Evolutionary conservation across 1,140 invertebrate genomes (phyloP), one percentile per base, ranked within the genome.

Genomic region (Drosophila tani): DNA sequence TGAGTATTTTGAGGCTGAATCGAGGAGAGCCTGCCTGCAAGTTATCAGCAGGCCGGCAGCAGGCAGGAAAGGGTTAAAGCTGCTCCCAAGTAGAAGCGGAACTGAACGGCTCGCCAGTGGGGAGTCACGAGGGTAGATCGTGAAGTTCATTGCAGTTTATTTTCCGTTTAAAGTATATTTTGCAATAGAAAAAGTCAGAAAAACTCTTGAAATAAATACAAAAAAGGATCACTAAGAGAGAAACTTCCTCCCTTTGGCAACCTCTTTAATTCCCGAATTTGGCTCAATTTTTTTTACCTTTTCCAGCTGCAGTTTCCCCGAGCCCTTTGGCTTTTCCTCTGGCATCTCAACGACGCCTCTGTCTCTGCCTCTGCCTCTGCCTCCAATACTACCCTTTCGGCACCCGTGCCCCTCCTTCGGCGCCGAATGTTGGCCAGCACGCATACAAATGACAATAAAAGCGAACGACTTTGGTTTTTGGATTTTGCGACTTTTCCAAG

Each of bases 371-470:
- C 19, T 15, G 43, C 7, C 32, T n/a, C 14, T 49, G 5, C 27
- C 27, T 29, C 27, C 27, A 27, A 27, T 29, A 5, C 27, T 29
- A 29, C 27, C 21, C 46, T 19, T 29, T 51, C 14, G 19, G 14
- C 47, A 7, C 8, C 21, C 35, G 21, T 21, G 12, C n/a, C 40
- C 38, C 51, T 11, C 17, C 27, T 14, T 19, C 17, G 8, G 29
- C 21, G 15, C 56, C 29, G 17, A 62, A 63, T 62, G 57, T 15
- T 57, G 56, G 40, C 47, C 66, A 51, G 64, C 62, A 78, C 81
- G 84, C 83, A 90, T 88, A 78, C 81, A 84, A 90, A 90, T 81
- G 85, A 88, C 81, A 88, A 88, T 88, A 88, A 88, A 88, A 84
- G 76, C 64, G 68, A 81, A 88, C 68, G 85, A 88, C 81, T 88